Base-by-base conservation (phyloP, 2,888 invertebrate species). In the Peribatodes rhomboidaria region DNA sequence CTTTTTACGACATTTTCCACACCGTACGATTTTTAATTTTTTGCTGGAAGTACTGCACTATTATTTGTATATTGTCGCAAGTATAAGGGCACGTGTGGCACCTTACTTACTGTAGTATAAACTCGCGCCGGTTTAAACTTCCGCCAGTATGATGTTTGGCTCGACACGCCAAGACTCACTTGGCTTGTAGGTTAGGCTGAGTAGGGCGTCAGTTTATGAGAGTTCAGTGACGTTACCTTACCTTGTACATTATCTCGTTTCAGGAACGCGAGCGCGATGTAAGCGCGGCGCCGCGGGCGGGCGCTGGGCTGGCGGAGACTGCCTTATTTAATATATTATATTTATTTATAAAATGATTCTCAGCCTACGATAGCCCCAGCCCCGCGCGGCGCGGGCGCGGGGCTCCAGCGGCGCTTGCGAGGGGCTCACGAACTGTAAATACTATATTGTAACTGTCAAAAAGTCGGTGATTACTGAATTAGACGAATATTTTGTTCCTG, bases 181-280 rank as follows among this genome's bases (percentile, higher is more conserved):
- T n/a, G n/a, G n/a, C n/a, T n/a, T n/a, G n/a, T n/a, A n/a, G n/a
- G n/a, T n/a, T n/a, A n/a, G n/a, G n/a, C n/a, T n/a, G n/a, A n/a
- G n/a, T n/a, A n/a, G n/a, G n/a, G n/a, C n/a, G n/a, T n/a, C n/a
- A n/a, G 6, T 11, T 3, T 37, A 3, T 13, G 11, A 0, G 0
- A 14, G 14, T 8, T 6, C 41, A 7, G n/a, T 37, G 1, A n/a
- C 37, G 3, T 13, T 37, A 37, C 3, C 2, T 14, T n/a, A 11
- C 33, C 37, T 4, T 37, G 0, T 6, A 37, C 6, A 37, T 18
- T 18, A n/a, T 35, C 41, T 13, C 49, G 53, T 71, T 68, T 0
- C 72, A 73, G 72, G 59, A 63, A 65, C 53, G 61, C 72, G 54
- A 58, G 52, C 59, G 60, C 65, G 62, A 65, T 73, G 69, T 68